Base-by-base conservation (phyloP, 1,140 invertebrate genomes). In the Copidosoma floridanum region DNA sequence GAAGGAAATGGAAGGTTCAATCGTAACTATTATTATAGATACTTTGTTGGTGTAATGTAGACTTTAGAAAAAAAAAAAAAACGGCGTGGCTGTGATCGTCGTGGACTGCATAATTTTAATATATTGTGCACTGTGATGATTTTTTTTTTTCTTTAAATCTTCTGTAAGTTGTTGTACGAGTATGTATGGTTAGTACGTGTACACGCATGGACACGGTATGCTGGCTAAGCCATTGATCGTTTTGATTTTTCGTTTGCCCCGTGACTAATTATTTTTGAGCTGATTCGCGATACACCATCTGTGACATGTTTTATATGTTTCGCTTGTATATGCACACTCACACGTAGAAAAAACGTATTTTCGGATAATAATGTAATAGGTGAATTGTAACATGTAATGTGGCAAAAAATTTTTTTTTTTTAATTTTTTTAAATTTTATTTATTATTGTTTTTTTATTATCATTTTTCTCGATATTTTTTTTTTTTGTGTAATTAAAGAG, bases 171-270 rank as follows among this genome's bases (percentile, higher is more conserved):
- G 11, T 21, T 46, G 18, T 46, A 46, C 12, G 29, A 8, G 12
- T 32, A 32, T 32, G 29, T 50, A 41, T 55, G 38, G 24, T 50
- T 32, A 56, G 26, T n/a, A 32, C 26, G 46, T 51, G 53, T 56
- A 61, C 53, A 53, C 27, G 53, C 47, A 57, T n/a, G n/a, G 47
- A 23, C 60, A 62, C 60, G 56, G 60, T 62, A 53, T 47, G 47
- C 60, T 62, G 60, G 47, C 60, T 56, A 43, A 56, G 37, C 53
- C 60, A 46, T 53, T 60, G 57, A 21, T 53, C 60, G 51, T 55
- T n/a, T n/a, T 50, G 44, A 54, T 51, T 62, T 55, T 62, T 56
- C 23, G 46, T 62, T 62, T 56, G 60, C 60, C 53, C 53, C 59
- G 52, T 46, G 59, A 61, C 26, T 38, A 41, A 62, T 44, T n/a